A percentile compares a stretch with the other conserved stretches of the same genome.
Conservation (phyloP, 1,140 invertebrate species). For the Coptotermes formosanus region DNA sequence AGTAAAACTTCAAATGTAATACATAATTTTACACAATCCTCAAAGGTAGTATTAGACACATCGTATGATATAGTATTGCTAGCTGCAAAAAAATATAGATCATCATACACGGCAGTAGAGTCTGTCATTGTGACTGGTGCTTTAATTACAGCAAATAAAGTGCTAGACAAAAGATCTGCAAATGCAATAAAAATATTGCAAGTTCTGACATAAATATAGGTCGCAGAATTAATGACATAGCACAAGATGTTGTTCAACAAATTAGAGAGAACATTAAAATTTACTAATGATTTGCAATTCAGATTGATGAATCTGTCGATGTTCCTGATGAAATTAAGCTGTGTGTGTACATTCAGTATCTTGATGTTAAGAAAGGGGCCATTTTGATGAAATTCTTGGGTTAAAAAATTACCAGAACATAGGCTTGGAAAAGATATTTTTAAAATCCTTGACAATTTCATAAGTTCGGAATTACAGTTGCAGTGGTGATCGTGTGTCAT, state of each 20-base stretch:
- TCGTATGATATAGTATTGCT: background rate
- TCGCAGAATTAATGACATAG: background rate
- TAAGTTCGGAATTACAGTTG: too few species aligned
- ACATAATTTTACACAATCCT: background rate
- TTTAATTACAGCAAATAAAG: background rate
- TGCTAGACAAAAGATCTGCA: too few species aligned
- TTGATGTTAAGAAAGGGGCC: too few species aligned
- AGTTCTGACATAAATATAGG: background rate
- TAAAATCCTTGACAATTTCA: too few species aligned
- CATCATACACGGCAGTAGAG: background rate
- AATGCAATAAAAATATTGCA: background rate
- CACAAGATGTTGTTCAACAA: background rate
- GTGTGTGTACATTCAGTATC: too few species aligned
- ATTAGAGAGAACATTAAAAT: background rate
- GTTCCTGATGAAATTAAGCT: too few species aligned
- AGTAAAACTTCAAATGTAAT: background rate
- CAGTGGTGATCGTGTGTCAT: too few species aligned
- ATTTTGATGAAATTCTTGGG: too few species aligned
- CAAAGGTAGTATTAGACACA: background rate
- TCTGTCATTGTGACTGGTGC: background rate
- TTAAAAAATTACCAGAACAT: too few species aligned
- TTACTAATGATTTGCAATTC: background rate
- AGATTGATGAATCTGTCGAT: background rate
- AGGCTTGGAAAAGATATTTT: too few species aligned
- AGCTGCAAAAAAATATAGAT: background rate